A percentile compares a stretch with the other conserved stretches of the same genome.
Evolutionary conservation across 1,140 invertebrate species (phyloP).

Genomic region (Rhopalosiphum maidis): DNA sequence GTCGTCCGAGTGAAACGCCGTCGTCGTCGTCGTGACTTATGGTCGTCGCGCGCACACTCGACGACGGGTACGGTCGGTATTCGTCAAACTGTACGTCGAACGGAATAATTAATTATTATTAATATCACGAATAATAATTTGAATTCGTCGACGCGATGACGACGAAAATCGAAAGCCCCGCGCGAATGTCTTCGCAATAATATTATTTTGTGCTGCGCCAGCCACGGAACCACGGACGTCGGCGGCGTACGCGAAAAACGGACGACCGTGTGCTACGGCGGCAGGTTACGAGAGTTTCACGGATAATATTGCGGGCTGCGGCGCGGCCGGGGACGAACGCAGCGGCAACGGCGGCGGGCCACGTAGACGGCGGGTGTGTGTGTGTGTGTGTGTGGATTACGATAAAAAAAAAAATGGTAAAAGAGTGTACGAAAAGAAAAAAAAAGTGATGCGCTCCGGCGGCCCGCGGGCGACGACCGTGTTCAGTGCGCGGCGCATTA

Average conservation of each 20-base stretch:
- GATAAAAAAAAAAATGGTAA: slow-evolving; percentile 4
- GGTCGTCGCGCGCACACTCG: not conserved
- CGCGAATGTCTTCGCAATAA: not conserved
- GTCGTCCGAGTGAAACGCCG: not conserved
- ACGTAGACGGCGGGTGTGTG: slow-evolving; percentile 27
- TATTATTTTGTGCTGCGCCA: not conserved
- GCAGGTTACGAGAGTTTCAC: slow-evolving; percentile 34
- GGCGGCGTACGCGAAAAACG: slow-evolving; percentile 29
- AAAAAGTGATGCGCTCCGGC: slow-evolving; percentile 38
- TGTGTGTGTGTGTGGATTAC: not conserved
- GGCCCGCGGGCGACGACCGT: slow-evolving; percentile 46
- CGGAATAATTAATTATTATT: not conserved
- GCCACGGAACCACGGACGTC: not conserved
- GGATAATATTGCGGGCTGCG: not conserved
- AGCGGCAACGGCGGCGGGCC: slow-evolving; percentile 13
- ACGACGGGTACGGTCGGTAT: too few relatives aligned
- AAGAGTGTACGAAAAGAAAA: slow-evolving; percentile 16
- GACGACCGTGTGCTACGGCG: slow-evolving; percentile 35
- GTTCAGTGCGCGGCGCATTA: slow-evolving; percentile 6
- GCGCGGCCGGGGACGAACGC: not conserved
- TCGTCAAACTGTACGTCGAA: not conserved
- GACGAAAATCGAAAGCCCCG: not conserved
- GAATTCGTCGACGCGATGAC: not conserved
- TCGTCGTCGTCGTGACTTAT: not conserved
- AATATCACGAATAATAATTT: too few relatives aligned